Percentiles rank a stretch among this genome's conserved stretches.
Evolutionary conservation across 2,113 vertebrate species (phyloP).

Genomic region (Dasypus novemcinctus): DNA sequence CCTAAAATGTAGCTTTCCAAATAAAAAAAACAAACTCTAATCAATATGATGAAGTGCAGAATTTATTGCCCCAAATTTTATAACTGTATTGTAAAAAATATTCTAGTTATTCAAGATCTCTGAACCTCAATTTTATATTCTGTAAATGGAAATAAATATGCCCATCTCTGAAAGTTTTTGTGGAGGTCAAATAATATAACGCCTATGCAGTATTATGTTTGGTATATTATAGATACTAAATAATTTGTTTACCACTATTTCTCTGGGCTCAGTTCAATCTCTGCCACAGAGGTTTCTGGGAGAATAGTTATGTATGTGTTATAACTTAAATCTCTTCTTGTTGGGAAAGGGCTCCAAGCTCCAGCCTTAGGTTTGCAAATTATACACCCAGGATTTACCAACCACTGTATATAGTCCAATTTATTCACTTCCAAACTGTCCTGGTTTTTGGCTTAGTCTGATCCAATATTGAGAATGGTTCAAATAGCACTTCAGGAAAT

Average conservation of each 20-base stretch:
- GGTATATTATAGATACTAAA: not conserved
- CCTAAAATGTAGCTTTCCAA: not conserved
- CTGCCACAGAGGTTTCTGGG: not conserved
- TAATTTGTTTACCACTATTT: not conserved
- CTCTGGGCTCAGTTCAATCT: not conserved
- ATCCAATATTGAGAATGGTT: constrained; percentile 39
- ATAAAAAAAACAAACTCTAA: not conserved
- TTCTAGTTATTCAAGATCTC: not conserved
- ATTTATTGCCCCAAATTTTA: not conserved
- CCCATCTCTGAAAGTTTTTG: not conserved
- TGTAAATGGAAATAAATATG: not conserved
- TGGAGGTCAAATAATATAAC: not conserved
- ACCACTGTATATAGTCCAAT: not conserved
- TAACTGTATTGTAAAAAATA: too few species aligned
- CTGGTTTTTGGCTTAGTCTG: not conserved
- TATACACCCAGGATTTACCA: not conserved
- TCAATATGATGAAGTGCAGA: not conserved
- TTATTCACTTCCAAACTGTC: not conserved
- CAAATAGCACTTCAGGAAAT: constrained; percentile 18
- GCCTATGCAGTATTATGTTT: not conserved
- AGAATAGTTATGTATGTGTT: not conserved
- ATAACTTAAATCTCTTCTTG: not conserved
- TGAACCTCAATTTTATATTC: not conserved
- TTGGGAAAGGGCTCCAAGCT: not conserved
- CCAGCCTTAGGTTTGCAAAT: not conserved